Evolutionary conservation across 1,140 invertebrate genomes (phyloP).

Genomic region (Lepidotrigona ventralis): DNA sequence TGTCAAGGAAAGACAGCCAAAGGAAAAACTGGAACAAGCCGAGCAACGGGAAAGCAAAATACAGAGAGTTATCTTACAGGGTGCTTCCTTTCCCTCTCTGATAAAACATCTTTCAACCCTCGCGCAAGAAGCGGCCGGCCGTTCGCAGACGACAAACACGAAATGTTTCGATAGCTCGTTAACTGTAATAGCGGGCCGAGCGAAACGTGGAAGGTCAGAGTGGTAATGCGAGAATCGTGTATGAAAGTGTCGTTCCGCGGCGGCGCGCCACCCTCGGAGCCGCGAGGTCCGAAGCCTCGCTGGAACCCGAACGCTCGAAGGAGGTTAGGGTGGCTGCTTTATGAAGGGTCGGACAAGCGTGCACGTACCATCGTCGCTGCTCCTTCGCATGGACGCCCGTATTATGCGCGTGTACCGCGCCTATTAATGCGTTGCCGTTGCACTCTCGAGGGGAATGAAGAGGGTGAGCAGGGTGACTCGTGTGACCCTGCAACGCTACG

Average conservation of each 20-base stretch:
- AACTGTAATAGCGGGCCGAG: conserved; percentile 67
- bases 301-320: conserved; percentile 5
- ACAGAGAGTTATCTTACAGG: background rate
- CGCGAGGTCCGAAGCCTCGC: background rate
- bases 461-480: background rate
- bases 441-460: background rate
- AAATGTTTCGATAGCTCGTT: conserved; percentile 63
- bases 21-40: too few relatives aligned
- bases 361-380: conserved; percentile 18
- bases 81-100: too few relatives aligned
- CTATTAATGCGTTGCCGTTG: conserved; percentile 61
- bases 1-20: background rate
- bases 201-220: conserved; percentile 55
- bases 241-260: conserved; percentile 37
- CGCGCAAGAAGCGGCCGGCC: too few relatives aligned
- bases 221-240: conserved; percentile 72
- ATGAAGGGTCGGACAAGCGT: conserved; percentile 48
- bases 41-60: background rate
- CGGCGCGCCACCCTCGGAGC: background rate
- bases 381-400: conserved; percentile 54
- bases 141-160: conserved; percentile 43
- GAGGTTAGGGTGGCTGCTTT: conserved; percentile 41
- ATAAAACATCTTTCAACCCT: background rate
- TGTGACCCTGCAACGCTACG: conserved; percentile 21
- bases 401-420: conserved; percentile 55